These are phyloP conservation scores for Bombus sibiricus DNA, from an alignment of 1,140 invertebrate genomes.

Conservation along the genomic window DNA sequence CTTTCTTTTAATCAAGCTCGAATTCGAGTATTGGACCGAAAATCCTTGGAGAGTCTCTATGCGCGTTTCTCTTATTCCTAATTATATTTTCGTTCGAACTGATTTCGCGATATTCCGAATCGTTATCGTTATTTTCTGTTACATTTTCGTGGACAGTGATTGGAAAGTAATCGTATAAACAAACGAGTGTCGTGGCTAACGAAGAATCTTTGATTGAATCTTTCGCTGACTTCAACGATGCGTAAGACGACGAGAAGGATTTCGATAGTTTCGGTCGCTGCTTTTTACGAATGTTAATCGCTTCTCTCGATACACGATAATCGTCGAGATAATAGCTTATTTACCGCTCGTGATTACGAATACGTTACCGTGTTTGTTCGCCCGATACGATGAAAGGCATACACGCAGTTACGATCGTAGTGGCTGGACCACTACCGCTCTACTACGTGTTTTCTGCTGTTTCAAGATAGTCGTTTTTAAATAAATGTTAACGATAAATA, in stretches of 20 bases:
- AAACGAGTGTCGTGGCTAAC: no score
- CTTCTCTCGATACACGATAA: background rate
- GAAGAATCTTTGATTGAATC: background rate
- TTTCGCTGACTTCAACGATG: background rate
- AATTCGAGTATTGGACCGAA: background rate
- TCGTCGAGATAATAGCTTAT: background rate
- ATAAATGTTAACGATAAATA: no score
- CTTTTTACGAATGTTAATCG: background rate
- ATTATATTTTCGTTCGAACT: background rate
- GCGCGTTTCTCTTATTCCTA: background rate
- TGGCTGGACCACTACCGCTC: conserved; percentile 36
- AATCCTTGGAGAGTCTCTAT: background rate
- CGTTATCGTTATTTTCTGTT: background rate
- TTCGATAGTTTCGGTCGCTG: background rate
- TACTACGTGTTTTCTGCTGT: background rate
- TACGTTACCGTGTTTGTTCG: background rate
- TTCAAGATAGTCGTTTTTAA: background rate
- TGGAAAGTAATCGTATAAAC: background rate
- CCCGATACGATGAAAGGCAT: background rate
- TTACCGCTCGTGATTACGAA: background rate
- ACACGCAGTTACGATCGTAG: background rate
- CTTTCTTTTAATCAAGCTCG: background rate
- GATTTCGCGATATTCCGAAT: background rate
- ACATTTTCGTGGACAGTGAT: background rate
- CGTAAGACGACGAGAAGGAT: background rate